Conservation (phyloP, 2,797 vertebrate genomes). For the Taeniopygia guttata region DNA sequence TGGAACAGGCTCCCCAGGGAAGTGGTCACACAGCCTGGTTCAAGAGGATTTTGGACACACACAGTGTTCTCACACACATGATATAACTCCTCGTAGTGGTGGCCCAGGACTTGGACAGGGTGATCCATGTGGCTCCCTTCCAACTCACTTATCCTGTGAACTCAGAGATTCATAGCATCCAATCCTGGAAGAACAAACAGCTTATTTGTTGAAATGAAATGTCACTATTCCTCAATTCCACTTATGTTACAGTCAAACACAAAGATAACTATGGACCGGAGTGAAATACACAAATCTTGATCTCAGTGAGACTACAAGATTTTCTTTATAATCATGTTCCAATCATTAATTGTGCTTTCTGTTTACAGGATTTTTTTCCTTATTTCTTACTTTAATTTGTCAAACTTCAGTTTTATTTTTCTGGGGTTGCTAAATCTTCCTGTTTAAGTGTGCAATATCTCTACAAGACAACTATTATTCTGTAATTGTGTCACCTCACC, state of each 20-base stretch:
- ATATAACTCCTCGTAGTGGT: too few species aligned
- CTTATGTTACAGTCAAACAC: background rate
- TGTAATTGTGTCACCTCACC: background rate
- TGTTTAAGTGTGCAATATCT: background rate
- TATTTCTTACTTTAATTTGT: background rate
- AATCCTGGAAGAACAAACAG: background rate
- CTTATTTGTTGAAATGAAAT: background rate
- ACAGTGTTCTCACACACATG: background rate
- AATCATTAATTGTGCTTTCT: fast-evolving
- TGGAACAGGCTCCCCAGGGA: too few species aligned
- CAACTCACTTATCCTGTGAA: background rate
- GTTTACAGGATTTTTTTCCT: background rate
- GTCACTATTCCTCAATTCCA: background rate
- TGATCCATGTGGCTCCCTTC: background rate
- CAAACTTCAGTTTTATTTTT: background rate
- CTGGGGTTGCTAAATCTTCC: background rate
- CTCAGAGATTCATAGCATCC: background rate
- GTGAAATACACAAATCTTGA: background rate
- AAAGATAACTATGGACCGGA: background rate
- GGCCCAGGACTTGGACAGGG: fast-evolving
- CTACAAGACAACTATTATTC: background rate
- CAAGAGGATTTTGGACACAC: background rate
- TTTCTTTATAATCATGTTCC: background rate
- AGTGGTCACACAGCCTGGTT: background rate
- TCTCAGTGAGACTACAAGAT: background rate